Evolutionary conservation across 1,140 invertebrate species (phyloP).

Genomic region (Dufourea novaeangliae): DNA sequence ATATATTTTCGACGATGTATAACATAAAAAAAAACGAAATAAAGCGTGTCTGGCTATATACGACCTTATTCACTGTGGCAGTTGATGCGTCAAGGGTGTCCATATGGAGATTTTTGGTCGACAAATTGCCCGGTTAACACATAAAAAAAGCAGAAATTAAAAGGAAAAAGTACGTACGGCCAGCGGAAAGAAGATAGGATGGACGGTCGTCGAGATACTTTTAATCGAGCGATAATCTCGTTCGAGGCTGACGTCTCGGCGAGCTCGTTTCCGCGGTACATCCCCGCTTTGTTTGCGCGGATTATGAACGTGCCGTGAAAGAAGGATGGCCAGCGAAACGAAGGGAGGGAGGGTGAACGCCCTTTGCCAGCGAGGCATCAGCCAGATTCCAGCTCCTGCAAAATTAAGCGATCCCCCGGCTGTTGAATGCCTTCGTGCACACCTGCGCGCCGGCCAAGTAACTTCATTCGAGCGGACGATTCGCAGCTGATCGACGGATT

Average conservation of each 20-base stretch:
- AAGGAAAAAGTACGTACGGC: no score
- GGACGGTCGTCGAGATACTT: slow-evolving; percentile 69
- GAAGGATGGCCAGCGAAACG: slow-evolving; percentile 1
- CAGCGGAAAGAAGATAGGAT: not conserved
- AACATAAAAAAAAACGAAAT: no score
- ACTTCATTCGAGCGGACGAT: slow-evolving; percentile 28
- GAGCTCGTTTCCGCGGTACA: slow-evolving; percentile 30
- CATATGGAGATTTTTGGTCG: no score
- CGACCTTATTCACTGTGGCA: no score
- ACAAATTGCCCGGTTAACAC: no score
- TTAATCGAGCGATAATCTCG: slow-evolving; percentile 80
- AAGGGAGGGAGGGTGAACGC: not conserved
- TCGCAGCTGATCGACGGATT: not conserved
- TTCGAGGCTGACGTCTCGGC: slow-evolving; percentile 72
- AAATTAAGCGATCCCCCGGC: slow-evolving; percentile 59
- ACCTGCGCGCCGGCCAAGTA: slow-evolving; percentile 49
- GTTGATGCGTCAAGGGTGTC: no score
- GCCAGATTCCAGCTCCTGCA: slow-evolving; percentile 60
- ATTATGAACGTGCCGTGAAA: slow-evolving; percentile 72
- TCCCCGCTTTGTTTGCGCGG: slow-evolving; percentile 72
- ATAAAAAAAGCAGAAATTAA: not conserved
- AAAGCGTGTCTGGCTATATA: no score
- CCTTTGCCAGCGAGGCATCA: slow-evolving; percentile 45
- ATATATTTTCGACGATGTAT: no score
- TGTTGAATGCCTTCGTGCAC: slow-evolving; percentile 44